Percentiles rank a stretch among this genome's conserved stretches.
phyloP scores from a whole-genome alignment of 2,113 vertebrate genomes.

The Perognathus longimembris region DNA sequence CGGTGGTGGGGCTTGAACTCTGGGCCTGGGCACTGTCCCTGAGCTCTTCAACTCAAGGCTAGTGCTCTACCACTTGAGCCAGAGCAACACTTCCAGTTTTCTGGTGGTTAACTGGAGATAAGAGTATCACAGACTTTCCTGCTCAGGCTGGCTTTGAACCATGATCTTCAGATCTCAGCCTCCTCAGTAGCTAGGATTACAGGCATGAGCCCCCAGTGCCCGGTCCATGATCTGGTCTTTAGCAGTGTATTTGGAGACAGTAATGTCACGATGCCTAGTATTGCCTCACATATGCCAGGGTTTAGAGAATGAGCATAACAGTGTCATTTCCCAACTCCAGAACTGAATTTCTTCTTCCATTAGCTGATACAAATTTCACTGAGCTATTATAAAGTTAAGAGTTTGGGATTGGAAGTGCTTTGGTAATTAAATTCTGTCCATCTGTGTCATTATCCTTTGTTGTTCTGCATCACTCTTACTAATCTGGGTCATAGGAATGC shows the following conservation, averaged over 20 bases:
- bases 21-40: no score
- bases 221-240: not conserved
- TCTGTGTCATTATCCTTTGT: conserved; percentile 6
- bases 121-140: no score
- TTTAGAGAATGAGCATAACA: conserved; percentile 9
- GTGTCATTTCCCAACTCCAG: conserved; percentile 40
- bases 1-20: no score
- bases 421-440: conserved; percentile 17
- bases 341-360: conserved; percentile 22
- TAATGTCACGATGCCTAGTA: not conserved
- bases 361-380: conserved; percentile 37
- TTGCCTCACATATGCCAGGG: not conserved
- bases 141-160: no score
- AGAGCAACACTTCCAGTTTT: no score
- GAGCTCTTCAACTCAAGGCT: no score
- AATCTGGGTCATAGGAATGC: conserved; percentile 6
- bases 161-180: no score
- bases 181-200: no score
- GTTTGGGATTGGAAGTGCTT: not conserved
- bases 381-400: conserved; percentile 35
- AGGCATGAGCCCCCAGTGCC: no score
- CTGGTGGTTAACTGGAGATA: no score
- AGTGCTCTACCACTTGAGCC: no score
- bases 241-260: not conserved
- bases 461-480: conserved; percentile 29